Conservation (phyloP, 2,113 vertebrate species). For the Puma concolor region DNA sequence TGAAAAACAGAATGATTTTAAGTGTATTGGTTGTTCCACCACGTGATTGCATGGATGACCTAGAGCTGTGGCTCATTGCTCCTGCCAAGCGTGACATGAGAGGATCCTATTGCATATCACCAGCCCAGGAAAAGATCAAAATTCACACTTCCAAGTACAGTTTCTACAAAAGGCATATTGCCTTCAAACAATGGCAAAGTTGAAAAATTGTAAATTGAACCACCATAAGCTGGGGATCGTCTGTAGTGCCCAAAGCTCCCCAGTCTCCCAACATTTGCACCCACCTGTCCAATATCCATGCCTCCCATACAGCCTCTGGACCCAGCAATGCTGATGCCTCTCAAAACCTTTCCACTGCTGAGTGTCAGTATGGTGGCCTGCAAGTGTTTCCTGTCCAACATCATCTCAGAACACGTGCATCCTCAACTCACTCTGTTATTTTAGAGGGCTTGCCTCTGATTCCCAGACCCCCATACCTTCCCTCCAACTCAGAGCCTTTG, state of each 20-base stretch:
- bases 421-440: background rate
- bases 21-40: background rate
- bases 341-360: background rate
- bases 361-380: background rate
- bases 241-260: background rate
- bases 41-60: background rate
- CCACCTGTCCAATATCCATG: background rate
- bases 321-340: background rate
- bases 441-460: background rate
- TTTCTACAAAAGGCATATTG: background rate
- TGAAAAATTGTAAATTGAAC: background rate
- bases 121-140: background rate
- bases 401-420: background rate
- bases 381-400: background rate
- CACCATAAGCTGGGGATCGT: background rate
- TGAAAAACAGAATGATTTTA: background rate
- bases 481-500: background rate
- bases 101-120: background rate
- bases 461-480: background rate
- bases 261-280: background rate
- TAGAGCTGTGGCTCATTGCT: background rate
- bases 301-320: background rate
- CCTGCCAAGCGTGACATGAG: background rate
- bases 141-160: background rate
- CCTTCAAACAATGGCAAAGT: background rate